These are phyloP conservation scores for Brassicogethes aeneus DNA, from an alignment of 2,888 invertebrate species.

Conservation along the genomic window DNA sequence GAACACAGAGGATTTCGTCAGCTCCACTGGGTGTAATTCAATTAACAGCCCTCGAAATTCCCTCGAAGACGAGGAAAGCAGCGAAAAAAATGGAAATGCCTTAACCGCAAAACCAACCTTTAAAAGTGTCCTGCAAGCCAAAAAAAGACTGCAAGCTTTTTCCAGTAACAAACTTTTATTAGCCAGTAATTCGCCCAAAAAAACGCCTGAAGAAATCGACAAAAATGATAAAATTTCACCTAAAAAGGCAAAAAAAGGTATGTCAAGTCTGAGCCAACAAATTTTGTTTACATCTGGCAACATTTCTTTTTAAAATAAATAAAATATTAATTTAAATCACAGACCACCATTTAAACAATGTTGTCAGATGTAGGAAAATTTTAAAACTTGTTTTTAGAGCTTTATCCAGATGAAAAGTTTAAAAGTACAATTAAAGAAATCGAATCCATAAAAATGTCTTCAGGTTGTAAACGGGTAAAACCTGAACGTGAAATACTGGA, in stretches of 20 bases:
- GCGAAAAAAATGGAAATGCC: neutral
- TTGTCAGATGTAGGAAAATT: neutral
- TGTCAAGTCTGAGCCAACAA: constrained; percentile 4
- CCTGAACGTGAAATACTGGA: constrained; percentile 10
- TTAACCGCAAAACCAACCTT: constrained; percentile 17
- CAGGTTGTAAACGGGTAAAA: too few species aligned
- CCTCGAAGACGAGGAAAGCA: neutral
- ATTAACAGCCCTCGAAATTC: too few species aligned
- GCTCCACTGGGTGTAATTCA: too few species aligned
- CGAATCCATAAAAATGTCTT: constrained; percentile 35
- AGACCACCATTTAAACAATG: neutral
- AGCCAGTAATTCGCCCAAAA: constrained; percentile 4
- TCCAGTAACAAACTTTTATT: constrained; percentile 11
- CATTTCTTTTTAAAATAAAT: too few species aligned
- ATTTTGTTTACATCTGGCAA: too few species aligned
- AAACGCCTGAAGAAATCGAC: constrained; percentile 6
- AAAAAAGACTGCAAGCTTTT: constrained; percentile 35
- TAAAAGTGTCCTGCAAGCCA: constrained; percentile 28
- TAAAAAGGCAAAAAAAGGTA: constrained; percentile 19
- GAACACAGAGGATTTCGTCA: too few species aligned
- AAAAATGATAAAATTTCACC: constrained; percentile 8
- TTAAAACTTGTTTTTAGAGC: constrained; percentile 15
- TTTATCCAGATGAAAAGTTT: constrained; percentile 28
- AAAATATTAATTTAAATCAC: too few species aligned
- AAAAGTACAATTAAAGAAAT: constrained; percentile 36